phyloP scores from a whole-genome alignment of 2,113 vertebrate species.

The Clarias magur region DNA sequence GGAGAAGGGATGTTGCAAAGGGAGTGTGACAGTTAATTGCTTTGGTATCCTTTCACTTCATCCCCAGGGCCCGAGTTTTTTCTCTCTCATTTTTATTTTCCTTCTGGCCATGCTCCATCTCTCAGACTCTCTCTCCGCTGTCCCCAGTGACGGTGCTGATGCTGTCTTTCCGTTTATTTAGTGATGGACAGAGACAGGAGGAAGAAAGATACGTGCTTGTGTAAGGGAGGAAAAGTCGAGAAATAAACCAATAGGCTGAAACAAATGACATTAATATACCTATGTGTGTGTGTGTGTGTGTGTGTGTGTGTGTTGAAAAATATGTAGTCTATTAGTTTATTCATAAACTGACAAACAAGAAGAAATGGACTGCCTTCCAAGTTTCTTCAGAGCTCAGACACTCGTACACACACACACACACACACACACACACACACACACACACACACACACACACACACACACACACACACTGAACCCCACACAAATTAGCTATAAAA shows the following conservation, averaged over 20 bases:
- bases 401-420: background rate
- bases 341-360: background rate
- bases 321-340: background rate
- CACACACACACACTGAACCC: constrained; percentile 7
- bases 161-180: constrained; percentile 14
- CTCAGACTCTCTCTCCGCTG: background rate
- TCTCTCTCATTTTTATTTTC: background rate
- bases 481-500: constrained; percentile 3
- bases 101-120: background rate
- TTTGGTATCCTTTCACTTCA: constrained; percentile 18
- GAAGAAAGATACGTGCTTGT: background rate
- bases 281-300: background rate
- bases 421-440: too few relatives aligned
- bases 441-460: background rate
- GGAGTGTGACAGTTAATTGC: constrained; percentile 36
- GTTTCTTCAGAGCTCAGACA: background rate
- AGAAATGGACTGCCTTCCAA: background rate
- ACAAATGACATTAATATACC: background rate
- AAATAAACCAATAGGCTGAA: background rate
- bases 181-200: constrained; percentile 13
- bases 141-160: background rate
- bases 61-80: background rate
- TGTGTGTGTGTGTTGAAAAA: background rate
- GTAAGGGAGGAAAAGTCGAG: background rate
- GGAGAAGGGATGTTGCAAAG: background rate